These are phyloP conservation scores for Thymelicus lineola DNA, from an alignment of 2,888 invertebrate genomes.

Conservation along the genomic window DNA sequence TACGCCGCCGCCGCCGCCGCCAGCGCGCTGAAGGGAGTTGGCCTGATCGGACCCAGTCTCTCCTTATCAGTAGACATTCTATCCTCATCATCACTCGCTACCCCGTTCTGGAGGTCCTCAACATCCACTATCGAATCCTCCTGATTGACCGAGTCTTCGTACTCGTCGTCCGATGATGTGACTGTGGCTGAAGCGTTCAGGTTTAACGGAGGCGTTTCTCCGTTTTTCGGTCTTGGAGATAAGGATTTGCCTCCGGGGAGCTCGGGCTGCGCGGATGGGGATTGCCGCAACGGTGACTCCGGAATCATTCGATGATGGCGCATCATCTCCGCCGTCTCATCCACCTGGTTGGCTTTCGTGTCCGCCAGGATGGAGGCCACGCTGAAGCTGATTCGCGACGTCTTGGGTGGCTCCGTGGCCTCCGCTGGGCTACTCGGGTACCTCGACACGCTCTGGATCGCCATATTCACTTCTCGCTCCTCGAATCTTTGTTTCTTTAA, in stretches of 20 bases:
- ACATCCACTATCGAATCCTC: slow-evolving; percentile 91
- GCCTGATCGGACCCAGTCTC: slow-evolving; percentile 87
- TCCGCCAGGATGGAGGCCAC: slow-evolving; percentile 95
- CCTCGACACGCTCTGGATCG: slow-evolving; percentile 88
- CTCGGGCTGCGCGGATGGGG: slow-evolving; percentile 76
- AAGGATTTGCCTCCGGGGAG: slow-evolving; percentile 73
- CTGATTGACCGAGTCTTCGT: slow-evolving; percentile 89
- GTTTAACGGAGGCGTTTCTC: slow-evolving; percentile 72
- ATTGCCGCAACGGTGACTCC: slow-evolving; percentile 77
- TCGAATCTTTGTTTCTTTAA: slow-evolving; percentile 86
- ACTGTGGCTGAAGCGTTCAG: slow-evolving; percentile 78
- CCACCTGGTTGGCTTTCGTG: slow-evolving; percentile 87
- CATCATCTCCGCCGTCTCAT: slow-evolving; percentile 77
- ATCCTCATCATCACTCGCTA: slow-evolving; percentile 77
- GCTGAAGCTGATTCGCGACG: slow-evolving; percentile 92
- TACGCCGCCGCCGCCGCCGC: slow-evolving; percentile 89
- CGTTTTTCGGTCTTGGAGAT: slow-evolving; percentile 66
- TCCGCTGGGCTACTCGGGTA: slow-evolving; percentile 88
- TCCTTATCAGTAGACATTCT: slow-evolving; percentile 68
- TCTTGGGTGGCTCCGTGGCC: slow-evolving; percentile 86
- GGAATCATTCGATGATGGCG: slow-evolving; percentile 82
- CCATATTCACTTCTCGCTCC: slow-evolving; percentile 87
- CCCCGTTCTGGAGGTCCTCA: slow-evolving; percentile 89
- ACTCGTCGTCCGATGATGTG: slow-evolving; percentile 86
- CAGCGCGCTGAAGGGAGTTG: slow-evolving; percentile 90